Conservation (phyloP, 2,797 vertebrate species). For the Tragelaphus eurycerus region DNA sequence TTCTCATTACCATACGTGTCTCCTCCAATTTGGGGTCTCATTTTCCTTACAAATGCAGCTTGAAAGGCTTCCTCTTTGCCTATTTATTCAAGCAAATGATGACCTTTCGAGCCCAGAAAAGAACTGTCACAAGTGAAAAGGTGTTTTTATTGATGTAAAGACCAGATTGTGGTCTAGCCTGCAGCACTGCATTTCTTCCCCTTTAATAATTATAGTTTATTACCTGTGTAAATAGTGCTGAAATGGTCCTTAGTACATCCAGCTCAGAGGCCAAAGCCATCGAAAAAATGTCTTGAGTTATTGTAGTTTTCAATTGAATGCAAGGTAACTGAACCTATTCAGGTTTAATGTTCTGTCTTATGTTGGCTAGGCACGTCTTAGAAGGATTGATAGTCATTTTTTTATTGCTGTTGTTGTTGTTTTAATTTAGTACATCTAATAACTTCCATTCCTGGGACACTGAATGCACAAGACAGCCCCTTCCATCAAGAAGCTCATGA, state of each 20-base stretch:
- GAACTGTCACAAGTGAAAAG: constrained; percentile 49
- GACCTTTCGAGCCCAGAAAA: constrained; percentile 57
- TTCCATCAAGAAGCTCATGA: constrained; percentile 25
- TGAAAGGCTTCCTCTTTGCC: constrained; percentile 16
- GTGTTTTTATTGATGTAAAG: constrained; percentile 50
- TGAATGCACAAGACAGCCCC: neutral
- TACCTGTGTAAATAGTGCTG: constrained; percentile 30
- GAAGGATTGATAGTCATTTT: constrained; percentile 8
- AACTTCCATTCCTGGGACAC: constrained; percentile 16
- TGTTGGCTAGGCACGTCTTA: neutral
- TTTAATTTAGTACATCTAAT: constrained; percentile 51
- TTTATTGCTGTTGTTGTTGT: constrained; percentile 37
- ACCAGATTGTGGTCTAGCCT: constrained; percentile 20
- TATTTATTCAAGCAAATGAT: constrained; percentile 53
- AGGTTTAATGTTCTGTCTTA: neutral
- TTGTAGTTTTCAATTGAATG: neutral
- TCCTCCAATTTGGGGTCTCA: constrained; percentile 44
- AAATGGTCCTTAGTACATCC: neutral
- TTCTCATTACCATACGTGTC: constrained; percentile 31
- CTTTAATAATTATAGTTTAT: constrained; percentile 59
- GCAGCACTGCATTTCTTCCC: neutral
- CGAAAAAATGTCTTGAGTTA: constrained; percentile 1
- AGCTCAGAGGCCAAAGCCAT: constrained; percentile 40
- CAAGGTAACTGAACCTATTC: neutral
- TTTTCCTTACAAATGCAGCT: constrained; percentile 45